Evolutionary conservation across 2,113 vertebrate species (phyloP).

Genomic region (Ranitomeya imitator): DNA sequence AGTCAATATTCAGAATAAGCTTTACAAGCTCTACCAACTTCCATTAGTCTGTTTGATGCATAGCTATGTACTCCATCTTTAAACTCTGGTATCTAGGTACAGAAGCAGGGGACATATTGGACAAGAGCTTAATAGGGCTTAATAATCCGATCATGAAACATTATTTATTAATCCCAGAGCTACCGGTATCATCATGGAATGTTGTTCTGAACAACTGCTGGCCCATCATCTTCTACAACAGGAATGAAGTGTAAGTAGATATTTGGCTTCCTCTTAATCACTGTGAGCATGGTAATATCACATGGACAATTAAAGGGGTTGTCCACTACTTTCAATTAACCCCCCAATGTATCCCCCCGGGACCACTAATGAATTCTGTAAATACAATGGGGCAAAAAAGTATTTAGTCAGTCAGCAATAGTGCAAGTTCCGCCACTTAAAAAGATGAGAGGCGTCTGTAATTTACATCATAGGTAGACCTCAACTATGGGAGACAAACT

Average conservation of each 20-base stretch:
- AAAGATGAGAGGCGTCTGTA: too few species aligned
- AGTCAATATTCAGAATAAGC: background rate
- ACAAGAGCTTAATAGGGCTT: slow-evolving; percentile 7
- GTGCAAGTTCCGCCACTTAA: too few species aligned
- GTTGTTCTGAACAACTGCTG: slow-evolving; percentile 43
- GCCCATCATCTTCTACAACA: slow-evolving; percentile 24
- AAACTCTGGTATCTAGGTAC: slow-evolving; percentile 24
- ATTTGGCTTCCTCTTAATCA: slow-evolving; percentile 44
- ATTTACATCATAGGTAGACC: too few species aligned
- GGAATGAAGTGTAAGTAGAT: slow-evolving; percentile 46
- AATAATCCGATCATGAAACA: slow-evolving; percentile 25
- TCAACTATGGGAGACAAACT: too few species aligned
- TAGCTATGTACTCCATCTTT: slow-evolving; percentile 21
- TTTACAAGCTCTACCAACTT: background rate
- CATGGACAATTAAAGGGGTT: slow-evolving; percentile 40
- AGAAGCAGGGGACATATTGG: slow-evolving; percentile 11
- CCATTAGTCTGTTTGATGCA: slow-evolving; percentile 14
- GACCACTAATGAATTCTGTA: too few species aligned
- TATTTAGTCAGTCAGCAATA: too few species aligned
- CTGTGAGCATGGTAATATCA: slow-evolving; percentile 42
- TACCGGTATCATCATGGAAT: slow-evolving; percentile 40
- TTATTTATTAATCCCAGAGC: slow-evolving; percentile 52
- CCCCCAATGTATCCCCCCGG: too few species aligned
- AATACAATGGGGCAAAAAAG: too few species aligned
- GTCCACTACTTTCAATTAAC: too few species aligned